A percentile compares a stretch with the other conserved stretches of the same genome.
phyloP scores from a whole-genome alignment of 2,888 invertebrate genomes.

The Empis stercorea region DNA sequence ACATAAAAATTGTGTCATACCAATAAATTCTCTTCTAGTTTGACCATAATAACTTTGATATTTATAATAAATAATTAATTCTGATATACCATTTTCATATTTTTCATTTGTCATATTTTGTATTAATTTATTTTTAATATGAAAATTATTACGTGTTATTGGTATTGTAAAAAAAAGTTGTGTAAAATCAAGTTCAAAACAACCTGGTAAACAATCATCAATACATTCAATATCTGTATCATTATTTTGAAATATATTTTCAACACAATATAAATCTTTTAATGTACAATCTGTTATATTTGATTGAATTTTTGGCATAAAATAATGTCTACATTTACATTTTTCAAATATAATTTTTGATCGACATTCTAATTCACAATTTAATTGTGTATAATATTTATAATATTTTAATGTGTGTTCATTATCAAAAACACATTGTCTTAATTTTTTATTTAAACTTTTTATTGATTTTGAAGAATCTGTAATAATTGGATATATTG shows the following conservation, averaged over 20 bases:
- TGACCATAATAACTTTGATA: slow-evolving; percentile 56
- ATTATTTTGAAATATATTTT: not conserved
- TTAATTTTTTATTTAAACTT: not conserved
- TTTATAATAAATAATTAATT: slow-evolving; percentile 59
- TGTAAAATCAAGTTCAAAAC: slow-evolving; percentile 58
- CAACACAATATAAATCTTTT: not conserved
- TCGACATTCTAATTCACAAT: not conserved
- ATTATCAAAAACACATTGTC: not conserved
- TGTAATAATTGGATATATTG: slow-evolving; percentile 12
- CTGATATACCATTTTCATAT: slow-evolving; percentile 44
- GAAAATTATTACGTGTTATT: slow-evolving; percentile 36
- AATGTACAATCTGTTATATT: not conserved
- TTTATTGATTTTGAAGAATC: slow-evolving; percentile 36
- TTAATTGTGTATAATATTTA: not conserved
- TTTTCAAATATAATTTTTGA: not conserved
- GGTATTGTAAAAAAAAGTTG: slow-evolving; percentile 47
- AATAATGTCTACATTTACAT: not conserved
- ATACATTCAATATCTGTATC: not conserved
- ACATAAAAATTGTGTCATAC: slow-evolving; percentile 73
- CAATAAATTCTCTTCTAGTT: slow-evolving; percentile 66
- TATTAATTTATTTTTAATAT: slow-evolving; percentile 23
- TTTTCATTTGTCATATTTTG: slow-evolving; percentile 18
- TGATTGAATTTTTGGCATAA: not conserved
- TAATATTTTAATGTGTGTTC: not conserved
- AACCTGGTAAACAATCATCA: slow-evolving; percentile 55